phyloP scores from a whole-genome alignment of 2,113 vertebrate genomes.

The Myrmophylax atrothorax region DNA sequence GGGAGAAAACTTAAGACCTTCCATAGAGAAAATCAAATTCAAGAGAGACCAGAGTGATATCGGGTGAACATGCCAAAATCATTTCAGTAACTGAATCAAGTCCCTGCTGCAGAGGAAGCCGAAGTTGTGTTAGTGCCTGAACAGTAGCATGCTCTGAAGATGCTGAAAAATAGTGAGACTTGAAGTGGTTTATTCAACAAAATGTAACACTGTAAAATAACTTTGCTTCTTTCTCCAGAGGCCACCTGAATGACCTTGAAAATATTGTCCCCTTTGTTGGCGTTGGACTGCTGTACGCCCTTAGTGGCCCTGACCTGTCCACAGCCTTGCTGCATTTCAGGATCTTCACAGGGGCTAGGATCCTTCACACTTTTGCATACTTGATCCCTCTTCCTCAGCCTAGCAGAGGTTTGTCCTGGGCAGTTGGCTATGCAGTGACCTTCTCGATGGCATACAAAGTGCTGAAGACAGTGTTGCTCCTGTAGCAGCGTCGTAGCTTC shows the following conservation, averaged over 20 bases:
- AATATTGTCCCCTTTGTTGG: conserved; percentile 88
- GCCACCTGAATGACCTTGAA: conserved; percentile 93
- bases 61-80: background rate
- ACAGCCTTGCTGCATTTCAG: conserved; percentile 87
- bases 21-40: background rate
- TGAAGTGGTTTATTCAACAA: background rate
- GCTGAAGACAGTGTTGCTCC: conserved; percentile 52
- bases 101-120: background rate
- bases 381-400: conserved; percentile 84
- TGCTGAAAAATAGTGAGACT: background rate
- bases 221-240: conserved; percentile 72
- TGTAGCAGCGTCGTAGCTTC: background rate
- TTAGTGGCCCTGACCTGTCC: conserved; percentile 80
- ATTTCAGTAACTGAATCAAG: background rate
- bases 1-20: background rate
- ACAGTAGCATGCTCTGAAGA: background rate
- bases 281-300: conserved; percentile 85
- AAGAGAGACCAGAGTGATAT: background rate
- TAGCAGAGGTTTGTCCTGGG: conserved; percentile 78
- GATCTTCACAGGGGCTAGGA: conserved; percentile 79
- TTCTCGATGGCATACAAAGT: conserved; percentile 84
- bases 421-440: conserved; percentile 73
- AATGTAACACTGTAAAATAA: background rate
- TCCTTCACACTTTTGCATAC: conserved; percentile 84
- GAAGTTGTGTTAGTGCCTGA: background rate